Evolutionary conservation across 2,113 vertebrate species (phyloP).

Genomic region (Amblyopsis rosae): DNA sequence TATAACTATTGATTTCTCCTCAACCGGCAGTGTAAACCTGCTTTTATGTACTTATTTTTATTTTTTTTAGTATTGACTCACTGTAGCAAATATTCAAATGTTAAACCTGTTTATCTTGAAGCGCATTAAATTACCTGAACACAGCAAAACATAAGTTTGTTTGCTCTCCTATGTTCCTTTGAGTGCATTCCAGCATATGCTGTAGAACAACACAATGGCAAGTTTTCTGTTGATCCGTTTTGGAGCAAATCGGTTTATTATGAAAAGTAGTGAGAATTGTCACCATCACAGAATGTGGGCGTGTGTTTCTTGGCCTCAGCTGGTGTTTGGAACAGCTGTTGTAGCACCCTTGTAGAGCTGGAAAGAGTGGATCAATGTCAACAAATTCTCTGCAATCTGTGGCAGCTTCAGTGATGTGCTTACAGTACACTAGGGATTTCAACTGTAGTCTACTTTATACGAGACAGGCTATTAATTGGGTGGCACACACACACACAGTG

Average conservation of each 20-base stretch:
- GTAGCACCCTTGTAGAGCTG: slow-evolving; percentile 43
- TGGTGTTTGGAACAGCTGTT: slow-evolving; percentile 67
- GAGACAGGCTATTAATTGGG: slow-evolving; percentile 4
- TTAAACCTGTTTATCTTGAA: background rate
- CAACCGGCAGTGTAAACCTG: background rate
- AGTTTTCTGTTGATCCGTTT: background rate
- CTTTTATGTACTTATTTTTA: background rate
- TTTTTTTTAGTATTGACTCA: background rate
- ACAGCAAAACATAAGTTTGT: background rate
- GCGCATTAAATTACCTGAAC: background rate
- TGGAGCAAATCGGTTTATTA: slow-evolving; percentile 40
- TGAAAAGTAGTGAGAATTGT: slow-evolving; percentile 28
- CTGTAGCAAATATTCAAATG: slow-evolving; percentile 8
- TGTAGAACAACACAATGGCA: too few relatives aligned
- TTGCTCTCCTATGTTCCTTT: slow-evolving; percentile 10
- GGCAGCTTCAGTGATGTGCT: background rate
- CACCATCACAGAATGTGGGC: slow-evolving; percentile 21
- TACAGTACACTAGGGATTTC: slow-evolving; percentile 20
- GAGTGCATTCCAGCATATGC: background rate
- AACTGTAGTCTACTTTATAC: background rate
- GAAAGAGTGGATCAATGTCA: slow-evolving; percentile 23
- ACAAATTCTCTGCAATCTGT: slow-evolving; percentile 30
- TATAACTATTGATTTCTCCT: background rate
- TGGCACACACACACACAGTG: slow-evolving; percentile 6
- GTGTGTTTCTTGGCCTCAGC: slow-evolving; percentile 38